Percentiles rank a stretch among this genome's conserved stretches.
phyloP scores from a whole-genome alignment of 2,888 invertebrate genomes.

The Drosophila subquinaria region DNA sequence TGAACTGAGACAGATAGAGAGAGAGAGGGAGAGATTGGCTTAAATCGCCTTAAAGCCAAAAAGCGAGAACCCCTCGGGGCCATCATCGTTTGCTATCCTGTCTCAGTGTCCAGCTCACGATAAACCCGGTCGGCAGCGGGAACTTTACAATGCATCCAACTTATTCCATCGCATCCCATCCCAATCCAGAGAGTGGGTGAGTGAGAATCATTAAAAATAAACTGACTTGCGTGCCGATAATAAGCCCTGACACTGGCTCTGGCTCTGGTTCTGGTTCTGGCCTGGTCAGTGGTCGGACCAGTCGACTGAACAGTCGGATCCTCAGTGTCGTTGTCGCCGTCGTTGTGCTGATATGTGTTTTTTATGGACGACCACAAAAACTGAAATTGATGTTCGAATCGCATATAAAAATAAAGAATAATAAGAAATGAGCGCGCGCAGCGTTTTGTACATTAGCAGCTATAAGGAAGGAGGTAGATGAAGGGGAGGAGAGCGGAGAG shows the following conservation, averaged over 20 bases:
- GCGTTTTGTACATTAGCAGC: slow-evolving; percentile 77
- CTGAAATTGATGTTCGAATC: slow-evolving; percentile 80
- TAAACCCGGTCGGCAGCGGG: slow-evolving; percentile 18
- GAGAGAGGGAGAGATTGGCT: not conserved
- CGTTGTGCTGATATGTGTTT: slow-evolving; percentile 72
- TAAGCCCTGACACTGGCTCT: slow-evolving; percentile 63
- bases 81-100: slow-evolving; percentile 36
- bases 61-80: slow-evolving; percentile 38
- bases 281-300: slow-evolving; percentile 9
- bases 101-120: slow-evolving; percentile 33
- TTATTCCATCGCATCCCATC: not conserved
- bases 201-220: slow-evolving; percentile 83
- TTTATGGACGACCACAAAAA: slow-evolving; percentile 81
- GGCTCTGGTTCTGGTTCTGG: slow-evolving; percentile 9
- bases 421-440: slow-evolving; percentile 79
- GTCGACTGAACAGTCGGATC: slow-evolving; percentile 16
- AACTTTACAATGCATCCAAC: slow-evolving; percentile 16
- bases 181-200: slow-evolving; percentile 64
- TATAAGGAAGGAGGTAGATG: not conserved
- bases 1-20: slow-evolving; percentile 33
- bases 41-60: slow-evolving; percentile 50
- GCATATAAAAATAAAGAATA: slow-evolving; percentile 78
- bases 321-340: slow-evolving; percentile 51
- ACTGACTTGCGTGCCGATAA: slow-evolving; percentile 84
- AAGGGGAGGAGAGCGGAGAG: not conserved